These are phyloP conservation scores for Rhyacophila brunnea DNA, from an alignment of 1,140 invertebrate species.

Conservation along the genomic window DNA sequence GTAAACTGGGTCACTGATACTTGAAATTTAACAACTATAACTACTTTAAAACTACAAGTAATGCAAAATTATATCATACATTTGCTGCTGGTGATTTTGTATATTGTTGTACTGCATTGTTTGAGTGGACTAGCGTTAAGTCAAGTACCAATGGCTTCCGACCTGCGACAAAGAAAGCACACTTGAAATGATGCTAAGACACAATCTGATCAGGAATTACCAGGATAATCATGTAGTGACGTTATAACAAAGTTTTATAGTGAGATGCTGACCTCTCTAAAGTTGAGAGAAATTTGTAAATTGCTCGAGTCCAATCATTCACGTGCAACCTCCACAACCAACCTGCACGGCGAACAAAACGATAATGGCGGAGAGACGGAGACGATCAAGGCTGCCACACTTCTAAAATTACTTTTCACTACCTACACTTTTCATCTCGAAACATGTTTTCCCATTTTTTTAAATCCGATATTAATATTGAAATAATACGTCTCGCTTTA, in stretches of 20 bases:
- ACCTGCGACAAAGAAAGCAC: conserved; percentile 44
- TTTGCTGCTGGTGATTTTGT: conserved; percentile 51
- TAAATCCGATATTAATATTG: too few species aligned
- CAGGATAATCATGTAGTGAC: not conserved
- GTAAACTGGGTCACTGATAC: conserved; percentile 17
- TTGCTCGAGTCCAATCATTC: conserved; percentile 45
- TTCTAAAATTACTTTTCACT: too few species aligned
- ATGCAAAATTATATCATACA: conserved; percentile 41
- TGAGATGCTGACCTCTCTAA: conserved; percentile 47
- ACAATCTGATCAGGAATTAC: not conserved
- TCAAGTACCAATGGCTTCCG: conserved; percentile 47
- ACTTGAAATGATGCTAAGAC: conserved; percentile 5
- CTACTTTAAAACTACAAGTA: conserved; percentile 16
- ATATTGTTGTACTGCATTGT: conserved; percentile 56
- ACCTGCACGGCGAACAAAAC: conserved; percentile 61
- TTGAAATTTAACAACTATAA: conserved; percentile 6
- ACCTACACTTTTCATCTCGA: too few species aligned
- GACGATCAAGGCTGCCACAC: conserved; percentile 16
- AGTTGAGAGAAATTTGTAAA: conserved; percentile 49
- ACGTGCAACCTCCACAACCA: conserved; percentile 45
- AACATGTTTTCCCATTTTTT: too few species aligned
- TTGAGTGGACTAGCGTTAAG: conserved; percentile 36
- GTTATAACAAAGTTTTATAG: not conserved
- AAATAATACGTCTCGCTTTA: too few species aligned
- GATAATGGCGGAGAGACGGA: conserved; percentile 50